phyloP scores from a whole-genome alignment of 2,113 vertebrate species.

The Thinocorus orbignyianus region DNA sequence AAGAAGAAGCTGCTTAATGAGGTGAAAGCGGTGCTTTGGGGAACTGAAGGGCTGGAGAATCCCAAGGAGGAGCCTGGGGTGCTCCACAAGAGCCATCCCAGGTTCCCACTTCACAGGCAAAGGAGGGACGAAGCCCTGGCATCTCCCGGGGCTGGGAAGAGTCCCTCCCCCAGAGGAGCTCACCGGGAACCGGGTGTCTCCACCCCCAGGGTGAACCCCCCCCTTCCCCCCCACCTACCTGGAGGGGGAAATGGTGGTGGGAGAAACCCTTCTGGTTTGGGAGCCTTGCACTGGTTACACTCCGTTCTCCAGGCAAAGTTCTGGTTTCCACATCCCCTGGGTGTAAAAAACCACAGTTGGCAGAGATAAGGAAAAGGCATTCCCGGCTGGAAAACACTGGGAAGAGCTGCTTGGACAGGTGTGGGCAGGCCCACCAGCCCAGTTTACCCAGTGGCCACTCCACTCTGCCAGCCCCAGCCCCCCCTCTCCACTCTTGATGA shows the following conservation, averaged over 20 bases:
- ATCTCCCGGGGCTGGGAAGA: background rate
- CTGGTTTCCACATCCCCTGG: constrained; percentile 95
- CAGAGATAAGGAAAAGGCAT: background rate
- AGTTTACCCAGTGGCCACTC: background rate
- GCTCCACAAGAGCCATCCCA: rapidly evolving
- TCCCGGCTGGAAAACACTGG: background rate
- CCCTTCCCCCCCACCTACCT: constrained; percentile 71
- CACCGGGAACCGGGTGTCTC: rapidly evolving
- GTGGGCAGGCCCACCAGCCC: background rate
- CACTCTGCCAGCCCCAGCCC: background rate
- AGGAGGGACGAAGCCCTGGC: background rate
- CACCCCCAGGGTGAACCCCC: rapidly evolving
- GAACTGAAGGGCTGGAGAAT: rapidly evolving
- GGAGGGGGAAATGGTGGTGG: constrained; percentile 91
- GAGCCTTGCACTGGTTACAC: constrained; percentile 99
- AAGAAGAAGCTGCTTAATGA: background rate
- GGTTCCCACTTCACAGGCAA: rapidly evolving
- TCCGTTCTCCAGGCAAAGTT: constrained; percentile 99
- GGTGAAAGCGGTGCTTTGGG: rapidly evolving
- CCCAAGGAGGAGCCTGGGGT: background rate
- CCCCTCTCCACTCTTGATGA: rapidly evolving
- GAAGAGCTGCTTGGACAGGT: rapidly evolving
- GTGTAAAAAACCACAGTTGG: background rate
- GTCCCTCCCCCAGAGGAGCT: background rate
- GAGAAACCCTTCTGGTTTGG: constrained; percentile 91